Base-by-base conservation (phyloP, 2,797 vertebrate species). In the Enteromius anoplus region DNA sequence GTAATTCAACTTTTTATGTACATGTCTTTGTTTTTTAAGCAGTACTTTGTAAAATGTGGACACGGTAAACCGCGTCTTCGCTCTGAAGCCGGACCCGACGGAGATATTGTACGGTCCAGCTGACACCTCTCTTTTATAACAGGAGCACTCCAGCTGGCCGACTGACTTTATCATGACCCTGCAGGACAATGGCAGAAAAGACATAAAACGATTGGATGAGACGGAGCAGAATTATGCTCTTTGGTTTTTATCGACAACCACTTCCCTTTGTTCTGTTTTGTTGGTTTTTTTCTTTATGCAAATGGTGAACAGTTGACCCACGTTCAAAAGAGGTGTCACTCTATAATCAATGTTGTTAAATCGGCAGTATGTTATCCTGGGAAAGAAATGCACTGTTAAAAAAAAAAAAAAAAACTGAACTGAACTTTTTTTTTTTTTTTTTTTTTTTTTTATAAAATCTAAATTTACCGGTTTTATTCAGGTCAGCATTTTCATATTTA, bases 1-100 rank as follows among this genome's bases (percentile, higher is more conserved):
- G 93, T 94, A 93, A 86, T 93, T 92, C 80, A 87, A 91, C 88
- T 91, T 94, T 93, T 92, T 93, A 93, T 89, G 91, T 93, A 92
- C 90, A 88, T 89, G 92, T 92, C 90, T 88, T 92, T 93, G 87
- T 93, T 93, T 92, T 93, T 90, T 91, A 93, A 89, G 87, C 90
- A 89, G 91, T 93, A 92, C 89, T 93, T 91, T 93, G 91, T 94
- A 93, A 93, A 93, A 91, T 85, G 92, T 93, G 91, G 92, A 92
- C 90, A 93, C 91, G 86, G 90, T 92, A 90, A 91, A 91, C 88
- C 88, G 88, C 92, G 89, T 92, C 91, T 92, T 91, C 88, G 88
- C 91, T 90, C 87, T 87, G 89, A 92, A 90, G 91, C 92, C 92
- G 92, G 92, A 93, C 88, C 90, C 75, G 79, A 84, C 68, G 71